Evolutionary conservation across 2,113 vertebrate species (phyloP).

Genomic region (Psilopogon haemacephalus): DNA sequence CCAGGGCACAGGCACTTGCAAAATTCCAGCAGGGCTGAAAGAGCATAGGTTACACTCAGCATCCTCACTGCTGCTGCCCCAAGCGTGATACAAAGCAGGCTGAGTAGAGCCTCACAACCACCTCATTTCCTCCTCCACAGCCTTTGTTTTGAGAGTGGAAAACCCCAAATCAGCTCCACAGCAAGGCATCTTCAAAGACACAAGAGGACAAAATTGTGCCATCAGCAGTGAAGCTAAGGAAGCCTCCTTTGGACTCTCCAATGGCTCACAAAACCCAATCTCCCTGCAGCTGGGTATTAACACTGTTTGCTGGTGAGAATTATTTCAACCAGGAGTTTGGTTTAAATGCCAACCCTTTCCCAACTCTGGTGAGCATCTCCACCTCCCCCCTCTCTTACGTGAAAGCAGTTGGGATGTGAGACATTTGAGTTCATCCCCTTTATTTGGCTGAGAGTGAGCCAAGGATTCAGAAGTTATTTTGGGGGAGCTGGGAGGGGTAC

Average conservation of each 20-base stretch:
- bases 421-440: background rate
- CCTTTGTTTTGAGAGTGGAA: background rate
- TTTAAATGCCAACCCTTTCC: background rate
- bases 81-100: background rate
- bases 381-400: background rate
- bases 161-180: background rate
- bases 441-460: background rate
- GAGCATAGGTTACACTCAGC: background rate
- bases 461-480: conserved; percentile 20
- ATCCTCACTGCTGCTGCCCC: background rate
- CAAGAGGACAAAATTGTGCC: background rate
- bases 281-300: background rate
- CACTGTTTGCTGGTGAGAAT: background rate
- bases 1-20: background rate
- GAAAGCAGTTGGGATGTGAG: background rate
- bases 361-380: background rate
- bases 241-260: background rate
- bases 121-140: background rate
- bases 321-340: background rate
- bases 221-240: background rate
- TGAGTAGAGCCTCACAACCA: background rate
- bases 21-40: background rate
- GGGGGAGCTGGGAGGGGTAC: background rate
- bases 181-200: background rate
- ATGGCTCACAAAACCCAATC: background rate